Percentiles rank a stretch among this genome's conserved stretches.
Conservation (phyloP, 2,797 vertebrate species). For the Sebastes matsubarae region DNA sequence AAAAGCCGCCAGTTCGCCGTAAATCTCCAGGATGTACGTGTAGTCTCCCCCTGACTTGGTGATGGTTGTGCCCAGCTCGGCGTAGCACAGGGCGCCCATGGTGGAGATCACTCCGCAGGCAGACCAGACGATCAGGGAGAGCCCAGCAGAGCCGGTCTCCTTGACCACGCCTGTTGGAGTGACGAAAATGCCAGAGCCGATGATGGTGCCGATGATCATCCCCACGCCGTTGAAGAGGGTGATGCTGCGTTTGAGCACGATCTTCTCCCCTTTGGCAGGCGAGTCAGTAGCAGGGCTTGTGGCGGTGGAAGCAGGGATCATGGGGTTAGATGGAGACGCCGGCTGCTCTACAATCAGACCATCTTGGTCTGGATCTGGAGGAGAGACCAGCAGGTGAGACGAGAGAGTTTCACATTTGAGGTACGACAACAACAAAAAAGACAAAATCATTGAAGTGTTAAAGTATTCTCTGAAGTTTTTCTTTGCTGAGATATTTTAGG, state of each 20-base stretch:
- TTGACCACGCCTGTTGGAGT: constrained; percentile 93
- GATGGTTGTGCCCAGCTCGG: constrained; percentile 97
- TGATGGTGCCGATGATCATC: constrained; percentile 98
- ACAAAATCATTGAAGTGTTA: neutral
- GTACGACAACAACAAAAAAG: neutral
- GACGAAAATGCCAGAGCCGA: constrained; percentile 97
- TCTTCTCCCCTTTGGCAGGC: constrained; percentile 59
- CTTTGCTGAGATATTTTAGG: neutral
- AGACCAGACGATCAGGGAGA: constrained; percentile 92
- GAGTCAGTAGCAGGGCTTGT: neutral
- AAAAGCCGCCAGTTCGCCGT: constrained; percentile 94
- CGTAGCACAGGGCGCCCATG: constrained; percentile 95
- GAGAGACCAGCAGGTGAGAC: neutral
- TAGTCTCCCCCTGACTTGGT: constrained; percentile 96
- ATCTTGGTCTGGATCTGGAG: constrained; percentile 46
- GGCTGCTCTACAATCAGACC: constrained; percentile 44
- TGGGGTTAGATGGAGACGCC: constrained; percentile 41
- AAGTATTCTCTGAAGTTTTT: neutral
- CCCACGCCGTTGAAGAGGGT: constrained; percentile 95
- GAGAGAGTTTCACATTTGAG: neutral
- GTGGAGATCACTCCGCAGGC: constrained; percentile 94
- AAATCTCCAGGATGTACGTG: constrained; percentile 97
- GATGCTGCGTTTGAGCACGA: constrained; percentile 85
- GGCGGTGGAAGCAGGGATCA: constrained; percentile 23
- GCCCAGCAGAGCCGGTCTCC: constrained; percentile 93